These are phyloP conservation scores for Hypercompe scribonia DNA, from an alignment of 2,888 invertebrate genomes.

Conservation along the genomic window DNA sequence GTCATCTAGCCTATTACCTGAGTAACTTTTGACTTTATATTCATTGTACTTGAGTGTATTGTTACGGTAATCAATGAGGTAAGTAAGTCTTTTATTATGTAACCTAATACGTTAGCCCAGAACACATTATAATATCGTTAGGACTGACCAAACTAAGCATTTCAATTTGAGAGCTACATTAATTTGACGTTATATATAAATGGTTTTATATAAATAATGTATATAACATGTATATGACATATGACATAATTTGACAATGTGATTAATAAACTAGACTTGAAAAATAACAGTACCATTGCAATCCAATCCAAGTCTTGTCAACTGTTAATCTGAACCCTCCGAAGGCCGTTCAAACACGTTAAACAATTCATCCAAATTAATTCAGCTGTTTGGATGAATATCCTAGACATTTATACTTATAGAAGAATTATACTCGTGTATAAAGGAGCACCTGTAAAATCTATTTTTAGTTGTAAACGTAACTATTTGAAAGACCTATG, in stretches of 20 bases:
- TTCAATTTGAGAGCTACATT: not conserved
- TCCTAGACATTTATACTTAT: too few species aligned
- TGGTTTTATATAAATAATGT: too few species aligned
- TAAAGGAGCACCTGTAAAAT: too few species aligned
- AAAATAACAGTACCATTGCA: not conserved
- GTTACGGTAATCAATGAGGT: not conserved
- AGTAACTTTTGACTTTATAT: conserved; percentile 8
- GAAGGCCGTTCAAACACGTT: too few species aligned
- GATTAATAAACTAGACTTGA: too few species aligned
- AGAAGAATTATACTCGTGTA: too few species aligned
- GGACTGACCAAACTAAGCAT: not conserved
- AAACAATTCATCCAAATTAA: too few species aligned
- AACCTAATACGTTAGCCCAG: conserved; percentile 27
- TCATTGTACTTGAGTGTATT: not conserved
- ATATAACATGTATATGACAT: too few species aligned
- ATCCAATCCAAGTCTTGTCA: too few species aligned
- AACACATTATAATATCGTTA: conserved; percentile 10
- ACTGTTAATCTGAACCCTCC: too few species aligned
- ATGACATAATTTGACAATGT: not conserved
- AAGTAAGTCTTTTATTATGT: conserved; percentile 21
- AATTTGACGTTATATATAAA: not conserved
- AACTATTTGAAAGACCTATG: not conserved
- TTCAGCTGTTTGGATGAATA: too few species aligned
- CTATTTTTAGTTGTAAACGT: too few species aligned
- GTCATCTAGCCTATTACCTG: conserved; percentile 13